These are phyloP conservation scores for Pristionchus mayeri DNA, from an alignment of 2,888 invertebrate species.

Conservation along the genomic window DNA sequence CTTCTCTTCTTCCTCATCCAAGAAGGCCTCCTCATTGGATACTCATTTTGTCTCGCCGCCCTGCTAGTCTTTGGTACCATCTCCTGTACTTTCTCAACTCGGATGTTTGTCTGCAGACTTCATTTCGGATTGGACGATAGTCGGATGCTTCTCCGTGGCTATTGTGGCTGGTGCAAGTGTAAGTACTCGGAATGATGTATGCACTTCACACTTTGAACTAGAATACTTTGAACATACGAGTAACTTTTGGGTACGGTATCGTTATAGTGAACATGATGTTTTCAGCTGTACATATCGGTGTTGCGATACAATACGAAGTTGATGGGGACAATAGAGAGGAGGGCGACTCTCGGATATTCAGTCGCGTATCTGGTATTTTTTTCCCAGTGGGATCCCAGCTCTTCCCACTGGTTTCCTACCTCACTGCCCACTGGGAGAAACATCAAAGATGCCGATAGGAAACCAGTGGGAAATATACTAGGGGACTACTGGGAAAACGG, in stretches of 20 bases:
- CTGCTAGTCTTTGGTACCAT: not conserved
- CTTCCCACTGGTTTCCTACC: too few relatives aligned
- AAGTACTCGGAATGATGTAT: not conserved
- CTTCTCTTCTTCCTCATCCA: not conserved
- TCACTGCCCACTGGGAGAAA: too few relatives aligned
- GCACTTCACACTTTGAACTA: too few relatives aligned
- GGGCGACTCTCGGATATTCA: not conserved
- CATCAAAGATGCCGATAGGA: too few relatives aligned
- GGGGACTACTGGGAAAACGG: too few relatives aligned
- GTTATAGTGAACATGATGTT: too few relatives aligned
- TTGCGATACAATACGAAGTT: not conserved
- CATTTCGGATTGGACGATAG: slow-evolving; percentile 6
- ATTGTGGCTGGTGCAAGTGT: not conserved
- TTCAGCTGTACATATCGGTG: not conserved
- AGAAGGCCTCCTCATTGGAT: not conserved
- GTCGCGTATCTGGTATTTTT: too few relatives aligned
- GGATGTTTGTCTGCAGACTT: not conserved
- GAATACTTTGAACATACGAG: too few relatives aligned
- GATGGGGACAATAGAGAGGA: not conserved
- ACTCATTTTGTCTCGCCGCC: not conserved
- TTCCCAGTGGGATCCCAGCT: too few relatives aligned
- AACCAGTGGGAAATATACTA: too few relatives aligned
- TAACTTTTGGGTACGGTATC: too few relatives aligned
- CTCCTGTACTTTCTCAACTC: not conserved
- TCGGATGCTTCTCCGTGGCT: not conserved